Conservation (phyloP, 2,113 vertebrate species). For the Podilymbus podiceps region DNA sequence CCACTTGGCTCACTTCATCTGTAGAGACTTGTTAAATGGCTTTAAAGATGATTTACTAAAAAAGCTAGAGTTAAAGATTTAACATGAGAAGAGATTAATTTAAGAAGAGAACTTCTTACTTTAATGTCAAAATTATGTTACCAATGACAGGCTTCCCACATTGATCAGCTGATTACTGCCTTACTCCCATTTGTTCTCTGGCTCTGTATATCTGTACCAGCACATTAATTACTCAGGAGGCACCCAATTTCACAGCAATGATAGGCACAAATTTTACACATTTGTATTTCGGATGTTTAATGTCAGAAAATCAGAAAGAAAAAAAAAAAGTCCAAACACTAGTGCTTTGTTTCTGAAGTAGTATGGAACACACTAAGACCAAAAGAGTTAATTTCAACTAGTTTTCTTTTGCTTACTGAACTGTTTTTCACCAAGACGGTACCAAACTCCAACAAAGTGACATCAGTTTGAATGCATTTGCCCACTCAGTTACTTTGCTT, state of each 20-base stretch:
- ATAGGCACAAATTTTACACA: not conserved
- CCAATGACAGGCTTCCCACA: not conserved
- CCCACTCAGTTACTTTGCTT: not conserved
- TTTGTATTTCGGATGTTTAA: conserved; percentile 2
- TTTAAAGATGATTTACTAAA: conserved; percentile 64
- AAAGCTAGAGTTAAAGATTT: conserved; percentile 58
- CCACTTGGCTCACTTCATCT: conserved; percentile 37
- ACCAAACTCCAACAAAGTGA: not conserved
- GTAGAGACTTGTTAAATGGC: conserved; percentile 48
- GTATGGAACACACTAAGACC: not conserved
- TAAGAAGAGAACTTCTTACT: conserved; percentile 29
- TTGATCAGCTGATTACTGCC: conserved; percentile 26
- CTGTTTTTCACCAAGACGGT: not conserved
- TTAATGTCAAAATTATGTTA: conserved; percentile 21
- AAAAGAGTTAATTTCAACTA: not conserved
- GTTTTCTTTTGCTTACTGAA: conserved; percentile 3
- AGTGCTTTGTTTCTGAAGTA: conserved; percentile 9
- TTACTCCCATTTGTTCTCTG: not conserved
- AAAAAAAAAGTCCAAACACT: not conserved
- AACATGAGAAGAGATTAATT: conserved; percentile 52
- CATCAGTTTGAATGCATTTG: not conserved
- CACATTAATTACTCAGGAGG: not conserved
- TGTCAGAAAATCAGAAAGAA: not conserved
- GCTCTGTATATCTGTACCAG: not conserved
- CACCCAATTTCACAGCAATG: not conserved